A percentile compares a stretch with the other conserved stretches of the same genome.
These are phyloP conservation scores for Oncopodura yosiiana DNA, from an alignment of 1,140 invertebrate genomes.

Conservation along the genomic window DNA sequence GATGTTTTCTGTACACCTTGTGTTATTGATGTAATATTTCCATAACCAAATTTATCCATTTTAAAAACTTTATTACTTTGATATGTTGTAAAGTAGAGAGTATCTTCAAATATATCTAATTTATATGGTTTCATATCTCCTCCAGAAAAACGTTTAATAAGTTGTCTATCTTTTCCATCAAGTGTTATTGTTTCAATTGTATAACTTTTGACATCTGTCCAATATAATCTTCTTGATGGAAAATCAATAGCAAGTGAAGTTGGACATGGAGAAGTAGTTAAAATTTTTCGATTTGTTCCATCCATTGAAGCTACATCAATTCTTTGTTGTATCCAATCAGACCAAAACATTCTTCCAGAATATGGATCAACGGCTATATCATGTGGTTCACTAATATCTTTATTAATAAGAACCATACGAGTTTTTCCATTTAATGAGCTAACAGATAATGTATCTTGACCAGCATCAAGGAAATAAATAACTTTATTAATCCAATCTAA, in stretches of 20 bases:
- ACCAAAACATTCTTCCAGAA: constrained; percentile 45
- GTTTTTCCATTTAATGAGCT: constrained; percentile 50
- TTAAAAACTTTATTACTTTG: constrained; percentile 52
- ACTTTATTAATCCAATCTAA: constrained; percentile 64
- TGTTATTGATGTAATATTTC: constrained; percentile 47
- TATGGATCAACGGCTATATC: constrained; percentile 59
- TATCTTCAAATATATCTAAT: constrained; percentile 64
- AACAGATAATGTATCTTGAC: constrained; percentile 50
- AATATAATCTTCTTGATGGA: constrained; percentile 57
- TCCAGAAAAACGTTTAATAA: constrained; percentile 47
- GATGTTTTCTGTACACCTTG: constrained; percentile 49
- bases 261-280: constrained; percentile 52
- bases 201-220: constrained; percentile 61
- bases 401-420: constrained; percentile 49
- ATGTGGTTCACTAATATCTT: constrained; percentile 49
- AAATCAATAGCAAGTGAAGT: constrained; percentile 59
- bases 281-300: constrained; percentile 48
- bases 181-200: constrained; percentile 64
- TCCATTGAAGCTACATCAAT: constrained; percentile 60
- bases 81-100: constrained; percentile 55
- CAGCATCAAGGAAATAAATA: constrained; percentile 58
- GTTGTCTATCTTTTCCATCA: constrained; percentile 57
- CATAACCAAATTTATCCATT: constrained; percentile 58
- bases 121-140: constrained; percentile 51
- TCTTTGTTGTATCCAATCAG: constrained; percentile 41